Percentiles rank a stretch among this genome's conserved stretches.
Conservation (phyloP, 2,888 invertebrate genomes). For the Beris chalybata region DNA sequence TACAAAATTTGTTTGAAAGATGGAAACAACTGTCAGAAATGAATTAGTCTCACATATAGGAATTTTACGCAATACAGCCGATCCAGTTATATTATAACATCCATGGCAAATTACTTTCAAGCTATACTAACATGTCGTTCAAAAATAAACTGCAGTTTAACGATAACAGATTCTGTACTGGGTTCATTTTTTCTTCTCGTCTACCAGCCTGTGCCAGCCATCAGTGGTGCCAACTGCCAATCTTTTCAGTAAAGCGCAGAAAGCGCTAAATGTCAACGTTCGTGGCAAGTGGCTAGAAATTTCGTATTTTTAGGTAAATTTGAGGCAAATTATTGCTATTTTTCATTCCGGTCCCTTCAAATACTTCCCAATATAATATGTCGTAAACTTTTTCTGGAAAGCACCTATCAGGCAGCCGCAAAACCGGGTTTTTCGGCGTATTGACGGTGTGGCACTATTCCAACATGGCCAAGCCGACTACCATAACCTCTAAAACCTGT, state of each 20-base stretch:
- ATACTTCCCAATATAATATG: no score
- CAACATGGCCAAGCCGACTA: conserved; percentile 31
- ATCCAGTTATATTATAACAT: no score
- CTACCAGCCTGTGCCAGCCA: conserved; percentile 3
- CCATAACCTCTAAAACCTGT: conserved; percentile 25
- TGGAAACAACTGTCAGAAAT: no score
- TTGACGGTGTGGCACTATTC: conserved; percentile 32
- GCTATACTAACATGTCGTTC: no score
- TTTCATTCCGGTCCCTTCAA: neutral
- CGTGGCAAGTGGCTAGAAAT: conserved; percentile 10
- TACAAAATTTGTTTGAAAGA: no score
- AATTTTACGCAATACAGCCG: no score
- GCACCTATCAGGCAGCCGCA: neutral
- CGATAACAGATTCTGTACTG: no score
- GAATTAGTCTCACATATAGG: no score
- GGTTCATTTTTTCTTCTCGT: no score
- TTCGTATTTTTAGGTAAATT: conserved; percentile 21
- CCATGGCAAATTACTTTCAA: no score
- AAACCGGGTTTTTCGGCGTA: neutral
- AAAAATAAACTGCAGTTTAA: no score
- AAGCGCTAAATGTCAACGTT: conserved; percentile 25
- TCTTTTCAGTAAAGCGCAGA: conserved; percentile 25
- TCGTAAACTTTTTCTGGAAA: neutral
- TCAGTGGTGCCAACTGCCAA: conserved; percentile 10
- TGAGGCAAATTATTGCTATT: conserved; percentile 5